Conservation (phyloP, 37 sponge, comb jelly and placozoan genomes). For the Ianthella basta region DNA sequence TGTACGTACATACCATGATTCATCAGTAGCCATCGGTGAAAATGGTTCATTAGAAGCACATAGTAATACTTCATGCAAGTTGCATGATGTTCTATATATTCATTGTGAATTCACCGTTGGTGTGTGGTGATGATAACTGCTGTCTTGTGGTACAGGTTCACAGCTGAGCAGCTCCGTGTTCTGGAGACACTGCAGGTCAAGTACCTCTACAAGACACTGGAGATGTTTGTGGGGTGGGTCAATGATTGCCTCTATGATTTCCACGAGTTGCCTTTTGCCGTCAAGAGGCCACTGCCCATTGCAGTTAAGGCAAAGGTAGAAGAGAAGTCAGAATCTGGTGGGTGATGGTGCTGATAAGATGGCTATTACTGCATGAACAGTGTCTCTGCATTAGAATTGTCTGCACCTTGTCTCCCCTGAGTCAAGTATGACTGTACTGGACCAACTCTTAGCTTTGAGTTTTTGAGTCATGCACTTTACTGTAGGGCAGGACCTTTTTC, state of each 20-base stretch:
- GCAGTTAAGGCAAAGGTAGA: constrained; percentile 33
- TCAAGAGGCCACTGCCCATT: constrained; percentile 56
- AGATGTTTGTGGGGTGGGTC: constrained; percentile 70
- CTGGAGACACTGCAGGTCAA: constrained; percentile 39
- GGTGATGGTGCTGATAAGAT: background rate
- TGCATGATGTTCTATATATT: too few relatives aligned
- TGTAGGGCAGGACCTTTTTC: too few relatives aligned
- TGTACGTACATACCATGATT: background rate
- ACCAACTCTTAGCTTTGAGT: too few relatives aligned
- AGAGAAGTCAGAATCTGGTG: background rate
- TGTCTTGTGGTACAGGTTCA: constrained; percentile 30
- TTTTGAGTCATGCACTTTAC: too few relatives aligned
- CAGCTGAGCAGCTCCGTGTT: constrained; percentile 42
- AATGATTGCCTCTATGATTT: constrained; percentile 79
- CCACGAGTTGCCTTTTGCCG: constrained; percentile 49
- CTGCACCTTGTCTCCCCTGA: too few relatives aligned
- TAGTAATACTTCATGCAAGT: too few relatives aligned
- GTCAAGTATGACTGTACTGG: too few relatives aligned
- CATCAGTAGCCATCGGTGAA: background rate
- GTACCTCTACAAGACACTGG: constrained; percentile 46
- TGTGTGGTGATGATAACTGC: too few relatives aligned
- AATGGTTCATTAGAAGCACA: background rate
- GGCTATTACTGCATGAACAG: too few relatives aligned
- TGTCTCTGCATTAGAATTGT: too few relatives aligned
- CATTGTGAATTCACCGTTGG: too few relatives aligned